phyloP scores from a whole-genome alignment of 2,888 invertebrate species.

The Palloptera scutellata region DNA sequence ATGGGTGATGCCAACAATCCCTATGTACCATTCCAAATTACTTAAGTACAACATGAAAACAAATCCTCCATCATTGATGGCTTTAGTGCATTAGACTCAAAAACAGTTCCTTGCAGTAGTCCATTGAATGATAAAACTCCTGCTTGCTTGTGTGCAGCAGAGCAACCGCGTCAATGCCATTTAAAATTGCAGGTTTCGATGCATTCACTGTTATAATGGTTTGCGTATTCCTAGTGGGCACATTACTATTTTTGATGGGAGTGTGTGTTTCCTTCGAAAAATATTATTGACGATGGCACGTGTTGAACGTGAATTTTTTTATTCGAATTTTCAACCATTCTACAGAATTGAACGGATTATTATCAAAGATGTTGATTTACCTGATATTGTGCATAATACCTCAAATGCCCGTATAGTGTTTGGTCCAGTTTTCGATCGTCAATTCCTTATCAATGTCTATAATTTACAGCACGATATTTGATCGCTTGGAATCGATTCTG shows the following conservation, averaged over 20 bases:
- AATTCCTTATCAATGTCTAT: conserved; percentile 78
- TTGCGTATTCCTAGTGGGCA: conserved; percentile 78
- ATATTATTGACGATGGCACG: conserved; percentile 74
- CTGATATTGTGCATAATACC: conserved; percentile 73
- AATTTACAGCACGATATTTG: conserved; percentile 78
- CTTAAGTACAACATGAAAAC: conserved; percentile 69
- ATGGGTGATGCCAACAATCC: conserved; percentile 72
- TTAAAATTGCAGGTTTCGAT: conserved; percentile 76
- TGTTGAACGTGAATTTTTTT: conserved; percentile 89
- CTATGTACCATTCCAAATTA: conserved; percentile 80
- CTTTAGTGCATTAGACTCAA: conserved; percentile 66
- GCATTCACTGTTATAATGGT: conserved; percentile 81
- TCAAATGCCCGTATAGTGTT: conserved; percentile 73
- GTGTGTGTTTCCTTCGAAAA: conserved; percentile 69
- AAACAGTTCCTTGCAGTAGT: conserved; percentile 72
- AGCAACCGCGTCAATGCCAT: conserved; percentile 74
- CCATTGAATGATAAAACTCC: conserved; percentile 66
- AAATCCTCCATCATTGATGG: conserved; percentile 66
- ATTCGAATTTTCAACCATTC: conserved; percentile 92
- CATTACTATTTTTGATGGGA: conserved; percentile 74
- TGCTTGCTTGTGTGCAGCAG: conserved; percentile 86
- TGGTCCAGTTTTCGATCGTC: conserved; percentile 85
- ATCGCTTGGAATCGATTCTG: conserved; percentile 58
- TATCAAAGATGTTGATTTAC: conserved; percentile 76
- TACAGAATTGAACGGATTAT: conserved; percentile 90